Evolutionary conservation across 2,888 invertebrate genomes (phyloP).

Genomic region (Cephus pygmeus): DNA sequence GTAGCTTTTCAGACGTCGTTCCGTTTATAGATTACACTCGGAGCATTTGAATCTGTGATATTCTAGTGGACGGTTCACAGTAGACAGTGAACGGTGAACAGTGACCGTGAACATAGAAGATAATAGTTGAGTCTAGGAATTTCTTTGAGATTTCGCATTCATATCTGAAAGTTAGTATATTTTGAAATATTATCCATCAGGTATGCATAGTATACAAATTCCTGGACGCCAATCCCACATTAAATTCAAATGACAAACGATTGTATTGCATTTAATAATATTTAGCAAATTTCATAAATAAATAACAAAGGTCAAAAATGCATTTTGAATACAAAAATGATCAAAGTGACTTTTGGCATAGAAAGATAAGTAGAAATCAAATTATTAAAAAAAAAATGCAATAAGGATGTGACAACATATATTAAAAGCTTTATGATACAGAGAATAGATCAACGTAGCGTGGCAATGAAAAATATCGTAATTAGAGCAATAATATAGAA

Average conservation of each 20-base stretch:
- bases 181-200: neutral
- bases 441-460: neutral
- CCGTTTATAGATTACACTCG: slow-evolving; percentile 49
- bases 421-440: neutral
- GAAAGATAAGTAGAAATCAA: no score
- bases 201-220: neutral
- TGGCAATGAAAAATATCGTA: neutral
- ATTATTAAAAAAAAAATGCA: no score
- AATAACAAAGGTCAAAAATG: neutral
- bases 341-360: no score
- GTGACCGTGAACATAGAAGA: neutral
- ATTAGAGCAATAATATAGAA: no score
- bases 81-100: neutral
- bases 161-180: neutral
- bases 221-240: neutral
- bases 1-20: slow-evolving; percentile 21
- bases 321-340: neutral
- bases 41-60: neutral
- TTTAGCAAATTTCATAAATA: neutral
- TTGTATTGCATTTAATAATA: neutral
- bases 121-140: neutral
- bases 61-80: neutral
- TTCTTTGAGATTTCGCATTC: neutral
- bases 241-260: neutral
- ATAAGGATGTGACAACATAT: neutral